Conservation (phyloP, 2,113 vertebrate species). For the Dasyprocta punctata region DNA sequence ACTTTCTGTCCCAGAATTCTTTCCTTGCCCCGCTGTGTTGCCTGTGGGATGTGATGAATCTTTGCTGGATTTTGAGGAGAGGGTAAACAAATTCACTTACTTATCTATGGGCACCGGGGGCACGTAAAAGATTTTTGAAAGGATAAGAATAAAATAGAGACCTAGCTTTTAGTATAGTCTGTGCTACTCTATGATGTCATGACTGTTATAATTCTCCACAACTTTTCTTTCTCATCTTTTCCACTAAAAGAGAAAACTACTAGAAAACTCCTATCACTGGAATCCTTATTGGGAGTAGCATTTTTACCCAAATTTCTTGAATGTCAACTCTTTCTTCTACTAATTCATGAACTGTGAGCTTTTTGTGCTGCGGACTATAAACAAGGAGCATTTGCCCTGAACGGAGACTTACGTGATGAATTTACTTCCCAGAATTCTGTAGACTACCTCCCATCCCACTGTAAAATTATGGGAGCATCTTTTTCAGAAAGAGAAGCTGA, state of each 20-base stretch:
- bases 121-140: neutral
- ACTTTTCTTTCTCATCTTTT: neutral
- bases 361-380: neutral
- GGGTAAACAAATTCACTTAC: conserved; percentile 52
- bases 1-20: conserved; percentile 44
- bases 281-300: neutral
- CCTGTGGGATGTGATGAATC: neutral
- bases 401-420: neutral
- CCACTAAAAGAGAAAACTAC: neutral
- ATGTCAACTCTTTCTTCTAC: conserved; percentile 16
- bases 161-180: neutral
- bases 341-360: neutral
- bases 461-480: conserved; percentile 58
- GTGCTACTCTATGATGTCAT: neutral
- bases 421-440: conserved; percentile 36
- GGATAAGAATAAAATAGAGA: conserved; percentile 8
- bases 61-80: conserved; percentile 57
- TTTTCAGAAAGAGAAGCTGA: conserved; percentile 46
- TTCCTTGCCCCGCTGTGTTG: conserved; percentile 40
- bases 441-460: neutral
- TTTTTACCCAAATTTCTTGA: conserved; percentile 12
- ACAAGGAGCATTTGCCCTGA: neutral
- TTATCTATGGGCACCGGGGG: neutral
- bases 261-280: neutral
- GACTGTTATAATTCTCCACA: neutral